A percentile compares a stretch with the other conserved stretches of the same genome.
Evolutionary conservation across 2,113 vertebrate species (phyloP).

Genomic region (Hippolais icterina): DNA sequence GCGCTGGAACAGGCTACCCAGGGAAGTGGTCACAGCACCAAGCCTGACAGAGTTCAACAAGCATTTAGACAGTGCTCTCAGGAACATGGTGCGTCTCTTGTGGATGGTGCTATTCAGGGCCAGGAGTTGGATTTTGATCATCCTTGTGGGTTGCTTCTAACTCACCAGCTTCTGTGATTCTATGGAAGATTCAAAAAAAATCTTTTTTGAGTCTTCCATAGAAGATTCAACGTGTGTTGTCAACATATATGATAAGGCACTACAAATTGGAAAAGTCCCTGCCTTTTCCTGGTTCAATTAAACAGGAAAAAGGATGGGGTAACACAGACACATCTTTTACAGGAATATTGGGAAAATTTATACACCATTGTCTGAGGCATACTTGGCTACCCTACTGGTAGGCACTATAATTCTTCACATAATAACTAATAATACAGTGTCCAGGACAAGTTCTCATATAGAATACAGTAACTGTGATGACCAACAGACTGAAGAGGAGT

Average conservation of each 20-base stretch:
- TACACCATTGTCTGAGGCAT: neutral
- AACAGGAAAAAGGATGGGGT: neutral
- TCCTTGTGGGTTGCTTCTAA: neutral
- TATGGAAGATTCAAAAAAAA: neutral
- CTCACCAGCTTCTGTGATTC: neutral
- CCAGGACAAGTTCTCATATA: neutral
- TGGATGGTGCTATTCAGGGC: neutral
- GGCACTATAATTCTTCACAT: neutral
- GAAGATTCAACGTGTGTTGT: no score
- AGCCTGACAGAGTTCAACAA: neutral
- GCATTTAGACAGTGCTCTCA: fast-evolving
- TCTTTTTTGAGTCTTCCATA: no score
- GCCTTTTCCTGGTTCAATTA: neutral
- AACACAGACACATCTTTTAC: neutral
- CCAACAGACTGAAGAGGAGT: neutral
- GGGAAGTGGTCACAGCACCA: neutral
- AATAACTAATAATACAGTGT: neutral
- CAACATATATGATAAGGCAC: neutral
- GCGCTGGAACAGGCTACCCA: neutral
- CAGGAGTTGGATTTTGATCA: neutral
- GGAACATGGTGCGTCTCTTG: no score
- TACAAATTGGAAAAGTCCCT: neutral
- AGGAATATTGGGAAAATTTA: neutral
- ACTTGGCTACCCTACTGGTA: neutral
- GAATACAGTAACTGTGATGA: neutral